Base-by-base conservation (phyloP, 2,888 invertebrate genomes). In the Mystacides longicornis region DNA sequence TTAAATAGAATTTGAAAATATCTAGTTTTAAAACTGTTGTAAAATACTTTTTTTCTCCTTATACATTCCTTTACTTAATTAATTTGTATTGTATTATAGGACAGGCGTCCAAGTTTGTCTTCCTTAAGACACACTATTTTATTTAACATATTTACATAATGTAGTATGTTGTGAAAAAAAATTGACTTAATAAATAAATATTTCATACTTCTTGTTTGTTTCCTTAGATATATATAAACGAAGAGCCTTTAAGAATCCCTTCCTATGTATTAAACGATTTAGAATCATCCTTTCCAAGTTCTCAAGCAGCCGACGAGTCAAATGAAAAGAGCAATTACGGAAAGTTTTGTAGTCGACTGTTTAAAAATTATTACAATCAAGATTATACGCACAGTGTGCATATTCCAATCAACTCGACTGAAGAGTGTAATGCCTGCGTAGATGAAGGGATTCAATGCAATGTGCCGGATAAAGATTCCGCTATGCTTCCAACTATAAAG, bases 401-500 rank as follows among this genome's bases (percentile, higher is more conserved):
- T 37, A 37, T 37, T 7, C 37, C 37, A 7, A 14, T 37, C 14
- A 37, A 37, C 16, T 37, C 37, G 16, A 37, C 37, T 3, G 37
- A 37, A 16, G 16, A 37, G 3, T 16, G 16, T 4, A 37, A 3
- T 14, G 3, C 14, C 3, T 7, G 7, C 5, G 27, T 7, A 7
- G 37, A 37, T 14, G 16, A 37, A 37, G 16, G 4, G 14, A 73
- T 18, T 54, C 18, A 21, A 20, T 22, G 27, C 56, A 74, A 74
- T 70, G 71, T 71, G 51, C 71, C 16, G n/a, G 16, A 16, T 16
- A 51, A 54, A 23, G 42, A 51, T 48, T n/a, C 21, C 16, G 16
- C 75, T 68, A 70, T 75, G 19, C 62, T 76, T 54, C 75, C 76
- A 43, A 75, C 75, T 57, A 72, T 80, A 1, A 74, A 77, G 72